Percentiles rank a stretch among this genome's conserved stretches.
phyloP scores from a whole-genome alignment of 1,140 invertebrate genomes.

The Bombus huntii region DNA sequence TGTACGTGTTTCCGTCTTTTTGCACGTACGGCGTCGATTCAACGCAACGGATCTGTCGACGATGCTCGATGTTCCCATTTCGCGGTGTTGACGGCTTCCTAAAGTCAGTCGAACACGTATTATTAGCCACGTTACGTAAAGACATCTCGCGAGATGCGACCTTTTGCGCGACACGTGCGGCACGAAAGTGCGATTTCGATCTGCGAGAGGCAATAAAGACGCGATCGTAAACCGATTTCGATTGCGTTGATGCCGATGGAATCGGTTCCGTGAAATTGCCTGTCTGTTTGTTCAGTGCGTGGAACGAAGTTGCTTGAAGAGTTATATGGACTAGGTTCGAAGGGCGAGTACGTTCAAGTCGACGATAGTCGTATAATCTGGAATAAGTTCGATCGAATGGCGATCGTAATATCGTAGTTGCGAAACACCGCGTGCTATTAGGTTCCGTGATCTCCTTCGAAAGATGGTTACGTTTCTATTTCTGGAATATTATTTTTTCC shows the following conservation, averaged over 20 bases:
- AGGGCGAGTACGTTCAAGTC: too few relatives aligned
- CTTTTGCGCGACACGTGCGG: constrained; percentile 6
- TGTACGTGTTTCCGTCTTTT: background rate
- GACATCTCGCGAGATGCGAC: background rate
- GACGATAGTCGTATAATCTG: too few relatives aligned
- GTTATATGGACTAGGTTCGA: background rate
- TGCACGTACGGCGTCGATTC: background rate
- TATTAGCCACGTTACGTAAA: constrained; percentile 4
- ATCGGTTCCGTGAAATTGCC: background rate
- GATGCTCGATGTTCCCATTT: background rate
- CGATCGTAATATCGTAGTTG: too few relatives aligned
- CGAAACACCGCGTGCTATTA: too few relatives aligned
- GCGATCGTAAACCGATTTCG: constrained; percentile 17
- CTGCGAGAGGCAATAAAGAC: background rate
- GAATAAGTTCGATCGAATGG: too few relatives aligned
- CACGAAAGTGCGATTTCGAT: constrained; percentile 9
- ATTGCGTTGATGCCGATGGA: background rate
- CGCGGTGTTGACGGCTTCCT: background rate
- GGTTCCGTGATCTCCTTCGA: too few relatives aligned
- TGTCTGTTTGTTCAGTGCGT: background rate
- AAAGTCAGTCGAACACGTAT: background rate
- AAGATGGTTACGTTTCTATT: too few relatives aligned
- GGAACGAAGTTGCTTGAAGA: background rate
- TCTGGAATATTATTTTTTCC: too few relatives aligned
- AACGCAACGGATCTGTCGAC: background rate